Conservation (phyloP, 1,140 invertebrate species). For the Brachionus calyciflorus region DNA sequence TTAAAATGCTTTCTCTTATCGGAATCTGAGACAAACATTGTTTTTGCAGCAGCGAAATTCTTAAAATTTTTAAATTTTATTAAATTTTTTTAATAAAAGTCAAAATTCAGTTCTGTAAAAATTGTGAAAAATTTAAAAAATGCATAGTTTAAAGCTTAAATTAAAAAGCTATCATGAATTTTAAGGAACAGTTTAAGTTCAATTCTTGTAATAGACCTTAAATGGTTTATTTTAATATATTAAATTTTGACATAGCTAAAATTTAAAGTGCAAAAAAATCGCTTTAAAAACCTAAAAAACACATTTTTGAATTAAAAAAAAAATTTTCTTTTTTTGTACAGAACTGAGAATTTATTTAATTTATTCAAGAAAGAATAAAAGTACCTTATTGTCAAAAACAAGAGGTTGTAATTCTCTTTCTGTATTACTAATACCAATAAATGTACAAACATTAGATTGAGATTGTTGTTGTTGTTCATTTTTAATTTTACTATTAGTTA, state of each 20-base stretch:
- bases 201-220: no score
- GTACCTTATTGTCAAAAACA: conserved; percentile 35
- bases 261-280: background rate
- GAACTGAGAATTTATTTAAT: no score
- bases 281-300: no score
- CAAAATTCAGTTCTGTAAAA: no score
- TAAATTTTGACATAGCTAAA: background rate
- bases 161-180: no score
- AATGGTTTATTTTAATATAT: no score
- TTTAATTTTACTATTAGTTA: background rate
- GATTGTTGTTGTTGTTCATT: background rate
- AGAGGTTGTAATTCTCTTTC: conserved; percentile 34
- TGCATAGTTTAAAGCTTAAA: no score
- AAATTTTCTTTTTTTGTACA: no score
- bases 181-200: no score
- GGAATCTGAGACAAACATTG: conserved; percentile 96
- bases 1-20: conserved; percentile 99
- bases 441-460: conserved; percentile 36
- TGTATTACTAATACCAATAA: conserved; percentile 45
- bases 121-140: no score
- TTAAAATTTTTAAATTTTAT: background rate
- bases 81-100: no score
- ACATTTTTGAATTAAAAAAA: no score
- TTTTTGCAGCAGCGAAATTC: conserved; percentile 77
- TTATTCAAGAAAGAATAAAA: background rate